Percentiles rank a stretch among this genome's conserved stretches.
These are phyloP conservation scores for Xylophagus ater DNA, from an alignment of 2,888 invertebrate genomes.

Conservation along the genomic window DNA sequence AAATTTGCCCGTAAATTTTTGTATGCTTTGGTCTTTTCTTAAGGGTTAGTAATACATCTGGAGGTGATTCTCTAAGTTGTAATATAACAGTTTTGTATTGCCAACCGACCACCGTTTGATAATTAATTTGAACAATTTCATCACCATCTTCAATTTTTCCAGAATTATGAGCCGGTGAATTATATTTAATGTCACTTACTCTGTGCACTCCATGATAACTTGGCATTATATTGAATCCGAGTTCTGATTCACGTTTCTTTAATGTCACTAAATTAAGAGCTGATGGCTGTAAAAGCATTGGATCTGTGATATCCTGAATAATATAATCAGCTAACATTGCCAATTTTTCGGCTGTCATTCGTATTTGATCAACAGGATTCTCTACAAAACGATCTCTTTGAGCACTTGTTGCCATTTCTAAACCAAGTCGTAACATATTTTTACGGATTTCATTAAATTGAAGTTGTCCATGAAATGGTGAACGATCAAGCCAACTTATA, in stretches of 20 bases:
- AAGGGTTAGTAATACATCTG: slow-evolving; percentile 69
- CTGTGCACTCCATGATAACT: slow-evolving; percentile 69
- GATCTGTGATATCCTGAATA: slow-evolving; percentile 78
- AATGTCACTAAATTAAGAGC: slow-evolving; percentile 79
- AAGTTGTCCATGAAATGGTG: slow-evolving; percentile 34
- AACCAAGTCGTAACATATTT: slow-evolving; percentile 62
- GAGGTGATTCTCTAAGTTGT: slow-evolving; percentile 61
- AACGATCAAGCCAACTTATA: slow-evolving; percentile 80
- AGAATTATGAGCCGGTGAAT: slow-evolving; percentile 84
- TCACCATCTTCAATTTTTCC: slow-evolving; percentile 91
- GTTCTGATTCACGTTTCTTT: slow-evolving; percentile 75
- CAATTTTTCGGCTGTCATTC: slow-evolving; percentile 59
- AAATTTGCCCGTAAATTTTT: slow-evolving; percentile 59
- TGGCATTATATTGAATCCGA: slow-evolving; percentile 82
- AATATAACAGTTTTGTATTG: slow-evolving; percentile 64
- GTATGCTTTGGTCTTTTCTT: slow-evolving; percentile 76
- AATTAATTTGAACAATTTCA: slow-evolving; percentile 84
- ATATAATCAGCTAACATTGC: slow-evolving; percentile 74
- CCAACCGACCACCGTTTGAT: slow-evolving; percentile 70
- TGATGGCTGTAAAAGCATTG: slow-evolving; percentile 82
- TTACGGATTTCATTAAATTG: slow-evolving; percentile 60
- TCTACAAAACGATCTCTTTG: slow-evolving; percentile 84
- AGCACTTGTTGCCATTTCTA: slow-evolving; percentile 83
- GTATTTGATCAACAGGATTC: slow-evolving; percentile 62
- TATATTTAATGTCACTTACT: slow-evolving; percentile 80